Evolutionary conservation across 1,140 invertebrate species (phyloP), one percentile per base, ranked within the genome.

Genomic region (Eulimnadia texana): DNA sequence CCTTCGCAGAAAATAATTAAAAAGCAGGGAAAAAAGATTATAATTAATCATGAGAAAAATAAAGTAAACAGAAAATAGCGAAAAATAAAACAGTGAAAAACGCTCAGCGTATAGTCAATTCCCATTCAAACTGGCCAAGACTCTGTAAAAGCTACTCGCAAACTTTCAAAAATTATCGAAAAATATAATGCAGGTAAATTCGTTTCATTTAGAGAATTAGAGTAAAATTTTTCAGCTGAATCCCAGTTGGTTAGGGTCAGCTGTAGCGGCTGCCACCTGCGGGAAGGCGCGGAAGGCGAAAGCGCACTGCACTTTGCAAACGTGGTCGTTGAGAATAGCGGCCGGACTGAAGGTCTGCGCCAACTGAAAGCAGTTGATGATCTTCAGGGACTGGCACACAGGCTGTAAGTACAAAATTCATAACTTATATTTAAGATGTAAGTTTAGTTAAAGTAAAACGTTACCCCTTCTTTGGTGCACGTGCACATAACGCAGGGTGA

Each of bases 381-480:
- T 72, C 64, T 75, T 78, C 55, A 79, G 64, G 33, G 78, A 79
- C 65, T 78, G 76, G 63, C 78, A 80, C 3, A 76, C 68, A 20
- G 77, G 73, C 77, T 79, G 69, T 19, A 67, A 67, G 64, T 63
- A n/a, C n/a, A 61, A 56, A 55, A 63, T 53, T 53, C 53, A 59
- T 56, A 61, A 55, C 47, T 60, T 25, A 25, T 49, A 49, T 19
- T 47, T 50, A 16, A n/a, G n/a, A n/a, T n/a, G n/a, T n/a, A n/a
- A n/a, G 50, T 49, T 50, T 16, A 16, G n/a, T 49, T 3, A 47
- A 29, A 59, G 16, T 28, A 19, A 25, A 70, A 71, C n/a, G n/a
- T 74, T 68, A 79, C 77, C 64, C 80, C 80, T 73, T 82, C 80
- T 61, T 72, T 75, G 1, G 80, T 82, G 64, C 81, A 82, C n/a